Evolutionary conservation across 2,888 invertebrate genomes (phyloP), one percentile per base, ranked within the genome.

Genomic region (Lamproptera curius): DNA sequence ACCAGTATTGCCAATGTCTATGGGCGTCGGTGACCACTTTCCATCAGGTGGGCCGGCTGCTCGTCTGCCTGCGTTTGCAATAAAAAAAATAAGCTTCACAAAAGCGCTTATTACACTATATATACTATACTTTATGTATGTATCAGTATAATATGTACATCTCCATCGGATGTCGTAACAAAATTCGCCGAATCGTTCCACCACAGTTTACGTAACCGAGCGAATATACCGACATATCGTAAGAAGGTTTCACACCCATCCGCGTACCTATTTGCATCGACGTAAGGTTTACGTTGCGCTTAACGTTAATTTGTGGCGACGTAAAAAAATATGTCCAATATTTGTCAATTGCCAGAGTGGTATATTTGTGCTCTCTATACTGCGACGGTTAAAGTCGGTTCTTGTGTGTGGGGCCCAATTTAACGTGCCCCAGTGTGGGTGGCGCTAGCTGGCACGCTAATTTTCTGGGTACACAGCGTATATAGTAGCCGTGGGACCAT

Each of bases 391-490:
- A 72, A 61, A 62, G 77, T 70, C 57, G 63, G 74, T 63, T 70
- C 68, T 79, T 59, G 65, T 62, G 58, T 62, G 64, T 58, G 62
- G 59, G 59, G 61, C 57, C 23, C 23, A n/a, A n/a, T 28, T 28
- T 28, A n/a, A 53, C 53, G 62, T 59, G 59, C 65, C 66, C 65
- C 64, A 60, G 76, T 74, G 81, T 79, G 62, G 72, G 71, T 65
- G 70, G 69, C 77, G 82, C 76, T 70, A 61, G 81, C 85, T 80
- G 86, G 84, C 73, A 85, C 82, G 85, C 82, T 87, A 87, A 87
- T 86, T 81, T 80, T 70, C 73, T 72, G 69, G 62, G 78, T 74
- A 86, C 70, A 85, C 80, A 83, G 73, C 78, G 75, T 70, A 76
- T 79, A n/a, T n/a, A n/a, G n/a, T n/a, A 75, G 79, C 84, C 86